Evolutionary conservation across 2,113 vertebrate genomes (phyloP).

Genomic region (Lichenostomus cassidix): DNA sequence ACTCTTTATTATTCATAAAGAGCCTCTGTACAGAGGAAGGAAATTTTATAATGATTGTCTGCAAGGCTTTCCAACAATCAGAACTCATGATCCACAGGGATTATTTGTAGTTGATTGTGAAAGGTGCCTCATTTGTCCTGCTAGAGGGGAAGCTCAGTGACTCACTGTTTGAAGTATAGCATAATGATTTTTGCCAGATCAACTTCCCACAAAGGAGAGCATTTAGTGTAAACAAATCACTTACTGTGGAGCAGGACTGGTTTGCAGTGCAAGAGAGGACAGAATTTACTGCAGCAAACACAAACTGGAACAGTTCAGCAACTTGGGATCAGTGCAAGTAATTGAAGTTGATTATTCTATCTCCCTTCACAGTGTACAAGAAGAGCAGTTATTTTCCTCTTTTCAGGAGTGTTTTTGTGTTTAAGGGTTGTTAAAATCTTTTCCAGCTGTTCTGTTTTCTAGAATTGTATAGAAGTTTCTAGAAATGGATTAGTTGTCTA

Average conservation of each 20-base stretch:
- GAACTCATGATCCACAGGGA: not conserved
- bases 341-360: not conserved
- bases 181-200: constrained; percentile 12
- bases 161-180: constrained; percentile 17
- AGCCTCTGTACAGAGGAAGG: not conserved
- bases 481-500: not conserved
- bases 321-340: too few species aligned
- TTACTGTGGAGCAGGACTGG: not conserved
- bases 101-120: not conserved
- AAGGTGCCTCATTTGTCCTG: not conserved
- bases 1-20: not conserved
- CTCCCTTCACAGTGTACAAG: not conserved
- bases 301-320: not conserved
- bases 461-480: not conserved
- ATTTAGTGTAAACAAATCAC: constrained; percentile 1
- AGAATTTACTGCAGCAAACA: not conserved
- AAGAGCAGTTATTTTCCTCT: not conserved
- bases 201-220: not conserved
- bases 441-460: not conserved
- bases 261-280: not conserved
- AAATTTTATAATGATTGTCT: not conserved
- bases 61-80: not conserved
- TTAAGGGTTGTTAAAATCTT: not conserved
- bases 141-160: constrained; percentile 9
- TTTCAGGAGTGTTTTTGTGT: not conserved